These are phyloP conservation scores for Cantharis rufa DNA, from an alignment of 2,888 invertebrate genomes.

Conservation along the genomic window DNA sequence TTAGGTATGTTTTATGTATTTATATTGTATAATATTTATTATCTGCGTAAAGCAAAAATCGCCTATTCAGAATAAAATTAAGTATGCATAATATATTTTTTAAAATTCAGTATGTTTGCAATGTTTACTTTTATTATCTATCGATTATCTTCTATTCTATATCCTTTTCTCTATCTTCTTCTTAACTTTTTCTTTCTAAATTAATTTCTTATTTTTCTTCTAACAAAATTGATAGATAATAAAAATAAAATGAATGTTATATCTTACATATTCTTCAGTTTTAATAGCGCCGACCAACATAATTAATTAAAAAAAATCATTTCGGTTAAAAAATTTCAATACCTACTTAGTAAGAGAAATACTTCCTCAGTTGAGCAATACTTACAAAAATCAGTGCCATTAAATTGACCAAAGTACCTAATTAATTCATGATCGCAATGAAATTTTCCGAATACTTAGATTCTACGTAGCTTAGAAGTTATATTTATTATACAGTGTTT, in stretches of 20 bases:
- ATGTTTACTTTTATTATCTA: background rate
- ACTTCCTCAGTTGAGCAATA: constrained; percentile 21
- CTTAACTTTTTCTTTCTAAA: background rate
- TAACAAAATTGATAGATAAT: background rate
- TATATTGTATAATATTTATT: constrained; percentile 36
- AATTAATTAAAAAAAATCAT: constrained; percentile 37
- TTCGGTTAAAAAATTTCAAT: constrained; percentile 35
- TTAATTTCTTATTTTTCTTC: background rate
- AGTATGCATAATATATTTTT: background rate
- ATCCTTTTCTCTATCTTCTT: background rate
- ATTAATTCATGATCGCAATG: constrained; percentile 17
- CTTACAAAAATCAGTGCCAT: constrained; percentile 28
- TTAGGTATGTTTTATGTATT: constrained; percentile 42
- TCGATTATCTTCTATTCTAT: background rate
- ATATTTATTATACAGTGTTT: constrained; percentile 4
- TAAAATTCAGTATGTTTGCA: background rate
- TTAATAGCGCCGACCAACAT: constrained; percentile 36
- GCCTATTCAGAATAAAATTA: constrained; percentile 28
- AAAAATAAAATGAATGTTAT: background rate
- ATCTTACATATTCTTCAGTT: background rate
- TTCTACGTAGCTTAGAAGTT: constrained; percentile 15
- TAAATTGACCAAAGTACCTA: constrained; percentile 30
- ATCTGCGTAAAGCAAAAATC: constrained; percentile 39
- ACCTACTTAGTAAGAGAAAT: constrained; percentile 12
- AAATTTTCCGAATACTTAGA: constrained; percentile 21